Evolutionary conservation across 1,140 invertebrate species (phyloP).

Genomic region (Temnothorax longispinosus): DNA sequence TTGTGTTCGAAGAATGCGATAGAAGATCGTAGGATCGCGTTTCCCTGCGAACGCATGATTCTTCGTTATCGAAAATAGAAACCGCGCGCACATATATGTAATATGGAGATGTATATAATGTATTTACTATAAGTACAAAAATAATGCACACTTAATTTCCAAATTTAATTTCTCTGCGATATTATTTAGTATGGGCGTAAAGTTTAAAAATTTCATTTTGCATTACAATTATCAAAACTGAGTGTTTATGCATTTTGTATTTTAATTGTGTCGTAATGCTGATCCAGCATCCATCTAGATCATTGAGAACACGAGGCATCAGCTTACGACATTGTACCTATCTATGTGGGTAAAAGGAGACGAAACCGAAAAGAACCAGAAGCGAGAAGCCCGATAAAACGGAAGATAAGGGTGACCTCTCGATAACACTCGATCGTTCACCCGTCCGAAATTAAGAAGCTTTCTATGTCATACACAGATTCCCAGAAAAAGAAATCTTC

Average conservation of each 20-base stretch:
- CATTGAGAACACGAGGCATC: not conserved
- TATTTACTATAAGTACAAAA: slow-evolving; percentile 16
- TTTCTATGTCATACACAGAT: slow-evolving; percentile 51
- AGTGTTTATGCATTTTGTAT: not conserved
- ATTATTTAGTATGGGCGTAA: not conserved
- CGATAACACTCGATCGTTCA: slow-evolving; percentile 70
- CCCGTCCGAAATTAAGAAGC: slow-evolving; percentile 58
- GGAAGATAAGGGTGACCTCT: slow-evolving; percentile 73
- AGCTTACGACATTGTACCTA: slow-evolving; percentile 14
- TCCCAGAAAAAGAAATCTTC: slow-evolving; percentile 42
- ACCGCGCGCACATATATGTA: too few relatives aligned
- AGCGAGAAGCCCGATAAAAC: slow-evolving; percentile 66
- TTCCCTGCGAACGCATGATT: slow-evolving; percentile 26
- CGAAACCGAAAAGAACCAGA: slow-evolving; percentile 47
- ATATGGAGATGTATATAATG: not conserved
- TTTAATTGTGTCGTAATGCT: slow-evolving; percentile 8
- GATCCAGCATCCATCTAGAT: not conserved
- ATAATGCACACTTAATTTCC: not conserved
- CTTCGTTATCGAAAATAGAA: not conserved
- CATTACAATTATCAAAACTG: not conserved
- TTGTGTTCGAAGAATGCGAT: slow-evolving; percentile 66
- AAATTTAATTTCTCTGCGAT: not conserved
- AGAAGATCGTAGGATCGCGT: slow-evolving; percentile 20
- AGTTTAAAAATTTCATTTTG: not conserved
- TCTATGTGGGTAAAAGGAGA: slow-evolving; percentile 58